phyloP scores from a whole-genome alignment of 1,140 invertebrate genomes.

The Pseudomyrmex sp. region DNA sequence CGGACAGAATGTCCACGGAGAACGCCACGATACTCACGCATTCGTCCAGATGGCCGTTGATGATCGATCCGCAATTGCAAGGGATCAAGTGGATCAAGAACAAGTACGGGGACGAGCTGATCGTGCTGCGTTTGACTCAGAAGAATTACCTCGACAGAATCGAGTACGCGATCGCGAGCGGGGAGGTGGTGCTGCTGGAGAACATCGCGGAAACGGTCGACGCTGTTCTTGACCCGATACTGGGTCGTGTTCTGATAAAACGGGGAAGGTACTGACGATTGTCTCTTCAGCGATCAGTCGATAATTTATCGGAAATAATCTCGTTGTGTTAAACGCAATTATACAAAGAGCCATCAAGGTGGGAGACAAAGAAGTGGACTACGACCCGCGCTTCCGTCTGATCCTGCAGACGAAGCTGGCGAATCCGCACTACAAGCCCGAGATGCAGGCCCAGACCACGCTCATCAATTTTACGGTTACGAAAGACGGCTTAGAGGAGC shows the following conservation, averaged over 20 bases:
- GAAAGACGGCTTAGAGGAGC: slow-evolving; percentile 96
- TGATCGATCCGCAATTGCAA: slow-evolving; percentile 97
- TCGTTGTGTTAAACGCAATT: not conserved
- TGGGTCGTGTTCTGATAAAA: slow-evolving; percentile 95
- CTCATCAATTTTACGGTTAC: slow-evolving; percentile 98
- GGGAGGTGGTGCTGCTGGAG: slow-evolving; percentile 92
- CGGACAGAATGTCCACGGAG: slow-evolving; percentile 96
- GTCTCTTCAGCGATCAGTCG: not conserved
- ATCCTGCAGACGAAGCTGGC: slow-evolving; percentile 97
- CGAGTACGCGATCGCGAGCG: slow-evolving; percentile 92
- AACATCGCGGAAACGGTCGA: slow-evolving; percentile 96
- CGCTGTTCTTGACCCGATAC: slow-evolving; percentile 94
- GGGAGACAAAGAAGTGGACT: slow-evolving; percentile 97
- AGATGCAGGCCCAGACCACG: slow-evolving; percentile 98
- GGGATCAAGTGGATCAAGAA: slow-evolving; percentile 98
- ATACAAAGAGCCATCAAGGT: slow-evolving; percentile 89
- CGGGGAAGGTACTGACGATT: slow-evolving; percentile 89
- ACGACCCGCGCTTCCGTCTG: slow-evolving; percentile 92
- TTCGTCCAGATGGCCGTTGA: slow-evolving; percentile 96
- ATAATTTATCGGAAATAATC: not conserved
- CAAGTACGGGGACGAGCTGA: slow-evolving; percentile 90
- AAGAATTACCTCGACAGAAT: slow-evolving; percentile 94
- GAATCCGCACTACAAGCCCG: slow-evolving; percentile 98
- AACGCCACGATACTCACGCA: slow-evolving; percentile 97
- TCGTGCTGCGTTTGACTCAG: slow-evolving; percentile 92